Evolutionary conservation across 2,113 vertebrate species (phyloP).

Genomic region (Phylloscopus whistleri): DNA sequence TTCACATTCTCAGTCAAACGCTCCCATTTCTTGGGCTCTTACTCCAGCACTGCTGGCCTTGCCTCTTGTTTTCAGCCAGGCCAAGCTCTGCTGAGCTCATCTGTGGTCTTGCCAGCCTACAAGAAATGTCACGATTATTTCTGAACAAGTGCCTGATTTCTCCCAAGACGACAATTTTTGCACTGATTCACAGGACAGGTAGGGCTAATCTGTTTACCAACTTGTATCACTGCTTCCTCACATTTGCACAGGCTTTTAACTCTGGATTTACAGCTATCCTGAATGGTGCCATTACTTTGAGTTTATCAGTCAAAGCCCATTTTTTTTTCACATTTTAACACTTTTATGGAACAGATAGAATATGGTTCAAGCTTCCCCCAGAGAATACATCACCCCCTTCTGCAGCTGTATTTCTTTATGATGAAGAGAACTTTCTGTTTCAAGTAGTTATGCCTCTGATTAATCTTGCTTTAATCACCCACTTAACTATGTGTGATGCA

Average conservation of each 20-base stretch:
- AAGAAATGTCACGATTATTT: not conserved
- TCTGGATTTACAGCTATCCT: not conserved
- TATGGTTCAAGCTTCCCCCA: not conserved
- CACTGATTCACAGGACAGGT: not conserved
- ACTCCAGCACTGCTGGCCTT: not conserved
- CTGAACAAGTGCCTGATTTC: not conserved
- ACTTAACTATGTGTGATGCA: not conserved
- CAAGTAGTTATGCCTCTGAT: not conserved
- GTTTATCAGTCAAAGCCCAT: not conserved
- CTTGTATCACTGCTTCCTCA: not conserved
- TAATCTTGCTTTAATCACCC: constrained; percentile 6
- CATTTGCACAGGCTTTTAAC: not conserved
- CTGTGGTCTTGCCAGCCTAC: not conserved
- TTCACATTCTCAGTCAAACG: not conserved
- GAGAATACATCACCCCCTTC: not conserved
- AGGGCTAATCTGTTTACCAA: not conserved
- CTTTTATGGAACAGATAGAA: not conserved
- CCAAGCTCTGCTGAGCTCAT: not conserved
- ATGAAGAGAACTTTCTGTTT: not conserved
- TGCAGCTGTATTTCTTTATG: not conserved
- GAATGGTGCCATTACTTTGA: not conserved
- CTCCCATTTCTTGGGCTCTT: not conserved
- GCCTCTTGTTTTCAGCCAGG: not conserved
- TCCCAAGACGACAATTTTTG: not conserved
- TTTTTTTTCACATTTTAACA: not conserved